Evolutionary conservation across 2,113 vertebrate species (phyloP).

Genomic region (Myotis davidii): DNA sequence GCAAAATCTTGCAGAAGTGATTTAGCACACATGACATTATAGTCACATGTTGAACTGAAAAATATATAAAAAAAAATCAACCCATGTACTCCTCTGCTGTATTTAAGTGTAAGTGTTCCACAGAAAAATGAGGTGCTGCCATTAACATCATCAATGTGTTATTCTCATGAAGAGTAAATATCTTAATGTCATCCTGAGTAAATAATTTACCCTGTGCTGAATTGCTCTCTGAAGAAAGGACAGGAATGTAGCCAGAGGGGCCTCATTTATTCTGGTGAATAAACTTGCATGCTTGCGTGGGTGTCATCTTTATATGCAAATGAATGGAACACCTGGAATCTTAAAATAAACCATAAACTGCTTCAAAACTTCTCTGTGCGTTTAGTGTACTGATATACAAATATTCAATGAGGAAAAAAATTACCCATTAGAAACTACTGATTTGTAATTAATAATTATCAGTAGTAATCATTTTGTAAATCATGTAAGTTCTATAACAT

Average conservation of each 20-base stretch:
- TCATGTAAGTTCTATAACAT: not conserved
- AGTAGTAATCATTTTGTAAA: not conserved
- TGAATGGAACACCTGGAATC: constrained; percentile 69
- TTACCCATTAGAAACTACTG: not conserved
- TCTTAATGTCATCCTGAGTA: constrained; percentile 60
- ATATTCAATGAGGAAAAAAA: not conserved
- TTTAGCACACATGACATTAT: constrained; percentile 13
- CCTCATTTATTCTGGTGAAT: constrained; percentile 55
- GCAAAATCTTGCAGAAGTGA: constrained; percentile 36
- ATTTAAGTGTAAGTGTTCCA: constrained; percentile 28
- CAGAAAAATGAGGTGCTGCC: constrained; percentile 44
- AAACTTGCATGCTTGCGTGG: constrained; percentile 14
- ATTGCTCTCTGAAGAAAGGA: constrained; percentile 46
- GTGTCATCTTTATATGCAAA: constrained; percentile 70
- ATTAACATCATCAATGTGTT: constrained; percentile 66
- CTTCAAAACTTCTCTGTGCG: constrained; percentile 5
- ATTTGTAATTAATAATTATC: not conserved
- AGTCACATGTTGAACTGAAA: constrained; percentile 57
- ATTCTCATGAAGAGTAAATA: constrained; percentile 52
- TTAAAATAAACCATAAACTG: constrained; percentile 62
- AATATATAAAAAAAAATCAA: constrained; percentile 51
- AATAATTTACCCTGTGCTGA: constrained; percentile 35
- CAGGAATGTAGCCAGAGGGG: not conserved
- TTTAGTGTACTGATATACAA: not conserved
- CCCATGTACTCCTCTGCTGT: not conserved